Evolutionary conservation across 2,888 invertebrate species (phyloP), one percentile per base, ranked within the genome.

Genomic region (Caradrina clavipalpis): DNA sequence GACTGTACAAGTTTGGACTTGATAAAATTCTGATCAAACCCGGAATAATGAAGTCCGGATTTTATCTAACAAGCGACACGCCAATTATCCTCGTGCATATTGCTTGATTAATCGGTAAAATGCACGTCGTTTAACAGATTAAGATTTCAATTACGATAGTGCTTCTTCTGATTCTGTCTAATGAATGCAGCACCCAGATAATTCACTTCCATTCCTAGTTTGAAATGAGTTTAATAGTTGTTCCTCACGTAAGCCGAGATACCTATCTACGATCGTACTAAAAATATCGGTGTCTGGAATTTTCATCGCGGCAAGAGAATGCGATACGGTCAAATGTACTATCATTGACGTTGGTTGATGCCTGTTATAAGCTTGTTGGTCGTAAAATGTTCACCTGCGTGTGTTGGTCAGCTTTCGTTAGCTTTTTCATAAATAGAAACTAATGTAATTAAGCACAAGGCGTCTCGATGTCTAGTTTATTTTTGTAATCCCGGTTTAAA

Each of bases 401-500:
- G 71, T 78, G 85, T 86, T 70, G 75, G 77, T 69, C 75, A 82
- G 82, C 84, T 87, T 85, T 84, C 80, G 75, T 84, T 86, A 78
- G 84, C 83, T 76, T 69, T 72, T 73, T 69, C 62, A 71, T 69
- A 84, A 82, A 84, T 84, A 84, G 76, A 80, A 86, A 68, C 74
- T 79, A 85, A 77, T 76, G 90, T 90, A 90, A 92, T 92, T 92
- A 93, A 91, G 91, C 87, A 89, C 92, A 92, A 92, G 90, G 91
- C 89, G 88, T 87, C 89, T 69, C 86, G 75, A 86, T 85, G 89
- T 87, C 86, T 83, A 81, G 83, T 87, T 86, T 91, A 90, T 91
- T 91, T 89, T 88, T 76, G 87, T 85, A 74, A 78, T 84, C 73
- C 75, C 82, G 78, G 81, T 82, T 86, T 86, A 82, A 86, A 88